Conservation (phyloP, 2,797 vertebrate genomes). For the Falco biarmicus region DNA sequence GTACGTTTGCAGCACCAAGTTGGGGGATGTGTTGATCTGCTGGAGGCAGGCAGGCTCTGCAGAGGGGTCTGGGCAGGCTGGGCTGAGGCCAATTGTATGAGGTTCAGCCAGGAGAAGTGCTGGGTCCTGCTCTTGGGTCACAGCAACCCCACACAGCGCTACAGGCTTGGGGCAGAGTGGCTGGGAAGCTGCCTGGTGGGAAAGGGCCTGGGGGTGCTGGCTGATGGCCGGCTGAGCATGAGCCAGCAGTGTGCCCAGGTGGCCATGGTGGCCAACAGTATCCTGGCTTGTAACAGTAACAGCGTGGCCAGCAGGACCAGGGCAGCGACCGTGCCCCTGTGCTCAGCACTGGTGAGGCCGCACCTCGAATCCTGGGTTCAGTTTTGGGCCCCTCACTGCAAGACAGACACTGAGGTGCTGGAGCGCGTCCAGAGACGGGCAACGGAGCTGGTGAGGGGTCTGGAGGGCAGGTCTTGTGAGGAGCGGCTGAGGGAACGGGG, state of each 20-base stretch:
- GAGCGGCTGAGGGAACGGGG: too few species aligned
- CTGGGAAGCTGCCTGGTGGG: neutral
- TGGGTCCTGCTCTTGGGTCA: accelerated
- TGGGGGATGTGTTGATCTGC: accelerated
- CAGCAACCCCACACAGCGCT: neutral
- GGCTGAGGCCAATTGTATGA: accelerated
- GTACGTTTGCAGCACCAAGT: neutral
- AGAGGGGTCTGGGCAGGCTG: neutral
- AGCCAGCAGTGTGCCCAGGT: neutral
- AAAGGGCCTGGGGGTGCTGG: neutral
- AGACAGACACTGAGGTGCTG: too few species aligned
- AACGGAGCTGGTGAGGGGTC: too few species aligned
- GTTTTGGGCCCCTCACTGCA: too few species aligned
- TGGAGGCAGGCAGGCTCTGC: neutral
- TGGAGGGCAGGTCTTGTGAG: too few species aligned
- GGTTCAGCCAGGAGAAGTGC: neutral
- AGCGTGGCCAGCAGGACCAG: neutral
- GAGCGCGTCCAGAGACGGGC: too few species aligned
- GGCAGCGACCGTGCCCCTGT: too few species aligned
- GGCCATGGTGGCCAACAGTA: too few species aligned
- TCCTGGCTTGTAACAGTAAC: neutral
- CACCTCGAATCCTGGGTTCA: too few species aligned
- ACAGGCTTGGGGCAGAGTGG: neutral
- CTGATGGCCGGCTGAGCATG: accelerated
- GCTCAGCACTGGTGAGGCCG: too few species aligned